phyloP scores from a whole-genome alignment of 2,888 invertebrate species.

The Lumbricus terrestris region DNA sequence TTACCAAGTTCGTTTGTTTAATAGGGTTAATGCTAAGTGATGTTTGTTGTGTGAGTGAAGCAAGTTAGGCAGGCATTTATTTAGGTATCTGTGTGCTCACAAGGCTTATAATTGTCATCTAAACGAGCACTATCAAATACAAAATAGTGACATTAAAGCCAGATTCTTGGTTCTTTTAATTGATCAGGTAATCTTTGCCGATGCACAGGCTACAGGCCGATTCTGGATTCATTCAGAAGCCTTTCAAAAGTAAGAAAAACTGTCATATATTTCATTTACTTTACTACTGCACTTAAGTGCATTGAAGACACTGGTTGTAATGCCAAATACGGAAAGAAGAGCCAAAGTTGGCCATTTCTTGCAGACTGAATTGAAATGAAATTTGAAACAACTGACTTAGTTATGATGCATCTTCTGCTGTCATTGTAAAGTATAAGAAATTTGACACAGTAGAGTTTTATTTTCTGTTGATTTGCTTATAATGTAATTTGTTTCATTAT shows the following conservation, averaged over 20 bases:
- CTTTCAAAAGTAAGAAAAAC: constrained; percentile 41
- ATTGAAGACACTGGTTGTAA: too few relatives aligned
- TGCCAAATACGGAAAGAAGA: too few relatives aligned
- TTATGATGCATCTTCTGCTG: too few relatives aligned
- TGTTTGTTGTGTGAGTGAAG: neutral
- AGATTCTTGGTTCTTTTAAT: neutral
- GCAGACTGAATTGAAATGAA: neutral
- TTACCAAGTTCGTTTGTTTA: neutral
- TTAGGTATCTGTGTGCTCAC: too few relatives aligned
- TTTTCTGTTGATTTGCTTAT: neutral
- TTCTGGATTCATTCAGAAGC: constrained; percentile 83
- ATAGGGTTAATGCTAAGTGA: neutral
- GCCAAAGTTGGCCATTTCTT: too few relatives aligned
- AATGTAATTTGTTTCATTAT: neutral
- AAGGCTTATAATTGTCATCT: neutral
- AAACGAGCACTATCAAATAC: neutral
- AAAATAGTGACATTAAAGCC: neutral
- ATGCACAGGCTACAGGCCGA: constrained; percentile 90
- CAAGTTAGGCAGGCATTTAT: too few relatives aligned
- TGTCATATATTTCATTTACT: neutral
- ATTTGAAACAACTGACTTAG: neutral
- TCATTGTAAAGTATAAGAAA: too few relatives aligned
- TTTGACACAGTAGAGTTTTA: neutral
- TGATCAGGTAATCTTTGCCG: constrained; percentile 75
- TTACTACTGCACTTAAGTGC: too few relatives aligned